These are phyloP conservation scores for Jaculus jaculus DNA, from an alignment of 2,113 vertebrate species.

Conservation along the genomic window DNA sequence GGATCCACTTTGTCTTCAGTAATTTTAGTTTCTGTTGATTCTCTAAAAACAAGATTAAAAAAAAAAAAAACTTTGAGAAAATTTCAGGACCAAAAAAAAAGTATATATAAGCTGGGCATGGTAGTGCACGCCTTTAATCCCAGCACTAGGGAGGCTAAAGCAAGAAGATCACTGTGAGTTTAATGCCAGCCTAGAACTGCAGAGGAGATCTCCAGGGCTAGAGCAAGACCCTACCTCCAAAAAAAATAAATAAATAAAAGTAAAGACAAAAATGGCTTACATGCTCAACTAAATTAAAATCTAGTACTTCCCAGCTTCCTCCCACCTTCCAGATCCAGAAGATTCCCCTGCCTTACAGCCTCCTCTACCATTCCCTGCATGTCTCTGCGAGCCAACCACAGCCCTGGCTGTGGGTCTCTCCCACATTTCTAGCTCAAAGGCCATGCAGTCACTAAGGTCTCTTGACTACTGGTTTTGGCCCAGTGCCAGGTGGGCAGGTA, in stretches of 20 bases:
- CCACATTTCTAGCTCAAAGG: not conserved
- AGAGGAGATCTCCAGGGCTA: too few species aligned
- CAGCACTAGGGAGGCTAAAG: too few species aligned
- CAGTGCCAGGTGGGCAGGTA: not conserved
- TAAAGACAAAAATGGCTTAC: not conserved
- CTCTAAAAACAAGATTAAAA: slow-evolving; percentile 71
- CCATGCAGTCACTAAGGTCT: not conserved
- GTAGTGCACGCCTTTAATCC: too few species aligned
- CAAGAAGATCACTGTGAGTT: too few species aligned
- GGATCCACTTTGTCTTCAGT: not conserved
- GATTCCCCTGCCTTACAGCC: not conserved
- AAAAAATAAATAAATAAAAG: slow-evolving; percentile 1
- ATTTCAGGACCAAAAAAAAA: slow-evolving; percentile 29
- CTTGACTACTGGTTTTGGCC: not conserved
- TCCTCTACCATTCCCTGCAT: not conserved
- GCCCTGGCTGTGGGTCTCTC: not conserved
- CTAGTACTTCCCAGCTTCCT: not conserved
- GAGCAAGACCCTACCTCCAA: not conserved
- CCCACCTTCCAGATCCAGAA: not conserved
- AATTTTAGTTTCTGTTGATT: slow-evolving; percentile 50
- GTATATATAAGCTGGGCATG: not conserved
- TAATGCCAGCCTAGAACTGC: too few species aligned
- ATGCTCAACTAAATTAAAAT: not conserved
- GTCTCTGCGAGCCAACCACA: not conserved
- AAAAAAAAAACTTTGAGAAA: not conserved